Base-by-base conservation (phyloP, 2,888 invertebrate genomes). In the Tetragnatha montana region DNA sequence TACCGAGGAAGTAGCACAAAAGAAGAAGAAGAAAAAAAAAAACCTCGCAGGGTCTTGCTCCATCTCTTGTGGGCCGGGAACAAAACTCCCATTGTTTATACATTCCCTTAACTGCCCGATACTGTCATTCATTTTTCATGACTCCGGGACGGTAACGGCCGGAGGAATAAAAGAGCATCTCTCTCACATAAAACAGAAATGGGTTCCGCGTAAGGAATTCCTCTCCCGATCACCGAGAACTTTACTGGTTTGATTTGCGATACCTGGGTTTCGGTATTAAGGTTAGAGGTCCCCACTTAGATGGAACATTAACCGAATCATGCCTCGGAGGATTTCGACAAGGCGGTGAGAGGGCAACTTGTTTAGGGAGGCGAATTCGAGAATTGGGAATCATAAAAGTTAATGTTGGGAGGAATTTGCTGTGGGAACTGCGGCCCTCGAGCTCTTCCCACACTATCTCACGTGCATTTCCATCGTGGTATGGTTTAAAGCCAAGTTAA, bases 231-330 rank as follows among this genome's bases (percentile, higher is more conserved):
- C 12, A 10, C 47, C 35, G 73, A 60, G 80, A 69, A 75, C 88
- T 51, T 80, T 88, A 88, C 84, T 71, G 68, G 88, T 88, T 88
- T 88, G 88, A 88, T 88, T 88, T 88, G 83, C 71, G 84, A 80
- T 69, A 68, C 12, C 73, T 17, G 6, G 81, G 21, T n/a, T 51
- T 69, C 35, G n/a, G 75, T n/a, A 75, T 75, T 19, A 10, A 19
- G 88, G 88, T 78, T 22, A 88, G 17, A 82, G 88, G 82, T 88
- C 82, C 6, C 49, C 74, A 14, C 74, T 74, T 74, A 73, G 81
- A 81, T 76, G 76, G 68, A 68, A 47, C 87, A 81, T 81, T 87
- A 81, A 81, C 71, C 19, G 76, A 87, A 70, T 21, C 79, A 47
- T 71, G 86, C 80, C 80, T 82, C 6, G 50, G 70, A 71, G 81